Evolutionary conservation across 2,113 vertebrate genomes (phyloP).

Genomic region (Columbina picui): DNA sequence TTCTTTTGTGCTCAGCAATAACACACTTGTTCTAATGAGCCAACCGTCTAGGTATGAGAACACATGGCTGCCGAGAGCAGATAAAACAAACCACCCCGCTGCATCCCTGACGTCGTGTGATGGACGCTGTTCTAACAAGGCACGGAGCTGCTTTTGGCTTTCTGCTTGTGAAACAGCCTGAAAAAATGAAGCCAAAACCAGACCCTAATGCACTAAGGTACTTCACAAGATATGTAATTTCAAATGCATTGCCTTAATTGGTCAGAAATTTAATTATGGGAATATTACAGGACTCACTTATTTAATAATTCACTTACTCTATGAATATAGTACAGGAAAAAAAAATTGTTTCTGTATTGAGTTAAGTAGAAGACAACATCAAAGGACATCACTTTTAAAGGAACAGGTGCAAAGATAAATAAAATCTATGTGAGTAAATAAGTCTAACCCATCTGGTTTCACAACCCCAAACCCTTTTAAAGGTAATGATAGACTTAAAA

Average conservation of each 20-base stretch:
- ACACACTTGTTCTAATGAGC: slow-evolving; percentile 24
- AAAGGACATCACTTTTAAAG: not conserved
- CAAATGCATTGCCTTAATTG: not conserved
- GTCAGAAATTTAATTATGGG: not conserved
- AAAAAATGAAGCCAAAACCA: not conserved
- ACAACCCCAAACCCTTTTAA: not conserved
- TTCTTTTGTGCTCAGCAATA: not conserved
- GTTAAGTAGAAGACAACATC: not conserved
- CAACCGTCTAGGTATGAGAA: slow-evolving; percentile 31
- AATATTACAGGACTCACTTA: not conserved
- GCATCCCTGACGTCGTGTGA: not conserved
- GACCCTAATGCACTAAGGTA: not conserved
- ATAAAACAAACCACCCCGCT: not conserved
- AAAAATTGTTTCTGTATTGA: not conserved
- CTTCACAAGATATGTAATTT: not conserved
- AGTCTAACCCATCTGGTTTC: not conserved
- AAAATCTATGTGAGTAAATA: not conserved
- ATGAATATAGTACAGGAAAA: not conserved
- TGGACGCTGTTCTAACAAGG: not conserved
- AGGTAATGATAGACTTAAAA: not conserved
- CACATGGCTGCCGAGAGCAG: not conserved
- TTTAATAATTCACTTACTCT: not conserved
- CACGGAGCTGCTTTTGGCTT: not conserved
- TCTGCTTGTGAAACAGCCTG: not conserved
- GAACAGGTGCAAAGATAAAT: not conserved